These are phyloP conservation scores for Lordiphosa clarofinis DNA, from an alignment of 1,140 invertebrate genomes.

Conservation along the genomic window DNA sequence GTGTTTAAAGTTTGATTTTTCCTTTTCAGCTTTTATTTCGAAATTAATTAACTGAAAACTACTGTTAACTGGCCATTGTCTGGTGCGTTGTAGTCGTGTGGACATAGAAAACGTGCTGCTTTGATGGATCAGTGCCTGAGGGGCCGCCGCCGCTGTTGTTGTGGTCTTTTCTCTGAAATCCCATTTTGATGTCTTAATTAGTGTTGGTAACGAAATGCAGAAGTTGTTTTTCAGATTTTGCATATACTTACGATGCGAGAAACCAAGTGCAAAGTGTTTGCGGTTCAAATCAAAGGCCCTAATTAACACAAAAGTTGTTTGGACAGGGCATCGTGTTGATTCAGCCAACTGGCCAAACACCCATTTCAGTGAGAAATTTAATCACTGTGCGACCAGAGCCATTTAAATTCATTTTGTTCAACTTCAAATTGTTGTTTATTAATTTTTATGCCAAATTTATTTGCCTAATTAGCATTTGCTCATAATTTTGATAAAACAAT, in stretches of 20 bases:
- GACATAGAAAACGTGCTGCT: slow-evolving; percentile 62
- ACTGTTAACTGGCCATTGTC: slow-evolving; percentile 60
- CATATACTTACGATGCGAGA: slow-evolving; percentile 4
- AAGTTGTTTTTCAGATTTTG: slow-evolving; percentile 18
- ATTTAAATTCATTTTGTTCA: slow-evolving; percentile 35
- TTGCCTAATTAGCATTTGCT: slow-evolving; percentile 67
- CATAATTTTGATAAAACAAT: slow-evolving; percentile 71
- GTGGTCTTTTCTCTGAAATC: slow-evolving; percentile 19
- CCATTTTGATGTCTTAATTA: slow-evolving; percentile 65
- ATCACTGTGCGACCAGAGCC: slow-evolving; percentile 64
- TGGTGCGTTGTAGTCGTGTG: slow-evolving; percentile 18
- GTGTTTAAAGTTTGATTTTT: slow-evolving; percentile 56
- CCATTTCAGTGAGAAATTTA: slow-evolving; percentile 68
- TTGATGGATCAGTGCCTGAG: slow-evolving; percentile 48
- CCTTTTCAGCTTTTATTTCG: slow-evolving; percentile 39
- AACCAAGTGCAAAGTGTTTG: slow-evolving; percentile 25
- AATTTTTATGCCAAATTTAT: slow-evolving; percentile 69
- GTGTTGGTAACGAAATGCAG: slow-evolving; percentile 37
- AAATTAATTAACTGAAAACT: slow-evolving; percentile 70
- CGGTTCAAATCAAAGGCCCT: slow-evolving; percentile 54
- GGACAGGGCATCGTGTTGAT: slow-evolving; percentile 36
- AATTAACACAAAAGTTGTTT: slow-evolving; percentile 62
- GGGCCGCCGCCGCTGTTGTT: slow-evolving; percentile 1
- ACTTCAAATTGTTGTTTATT: slow-evolving; percentile 65
- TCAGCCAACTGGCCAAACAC: slow-evolving; percentile 1